Evolutionary conservation across 2,113 vertebrate genomes (phyloP).

Genomic region (Leuciscus idus): DNA sequence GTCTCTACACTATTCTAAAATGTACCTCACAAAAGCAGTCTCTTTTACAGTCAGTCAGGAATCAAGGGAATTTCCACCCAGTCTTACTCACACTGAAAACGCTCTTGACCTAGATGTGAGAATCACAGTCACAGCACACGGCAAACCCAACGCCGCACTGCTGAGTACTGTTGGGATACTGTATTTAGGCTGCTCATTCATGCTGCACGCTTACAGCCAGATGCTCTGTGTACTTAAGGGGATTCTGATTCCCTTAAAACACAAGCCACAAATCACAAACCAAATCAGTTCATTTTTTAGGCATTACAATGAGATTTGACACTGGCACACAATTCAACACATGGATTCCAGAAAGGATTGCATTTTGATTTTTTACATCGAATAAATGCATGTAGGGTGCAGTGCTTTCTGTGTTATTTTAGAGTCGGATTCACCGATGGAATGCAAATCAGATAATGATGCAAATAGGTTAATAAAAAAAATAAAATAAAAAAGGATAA

Average conservation of each 20-base stretch:
- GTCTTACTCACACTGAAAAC: conserved; percentile 67
- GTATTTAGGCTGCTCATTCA: conserved; percentile 33
- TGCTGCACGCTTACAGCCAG: conserved; percentile 23
- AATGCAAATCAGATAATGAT: too few species aligned
- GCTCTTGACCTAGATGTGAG: conserved; percentile 69
- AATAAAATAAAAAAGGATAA: too few species aligned
- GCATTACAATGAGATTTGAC: background rate
- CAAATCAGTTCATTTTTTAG: background rate
- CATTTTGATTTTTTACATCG: background rate
- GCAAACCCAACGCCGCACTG: conserved; percentile 13
- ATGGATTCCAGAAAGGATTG: background rate
- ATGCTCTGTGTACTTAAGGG: conserved; percentile 16
- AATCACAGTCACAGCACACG: conserved; percentile 50
- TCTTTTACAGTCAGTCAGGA: conserved; percentile 51
- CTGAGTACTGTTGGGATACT: conserved; percentile 13
- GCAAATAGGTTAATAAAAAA: too few species aligned
- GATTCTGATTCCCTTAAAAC: conserved; percentile 18
- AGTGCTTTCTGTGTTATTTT: background rate
- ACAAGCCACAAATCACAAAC: conserved; percentile 19
- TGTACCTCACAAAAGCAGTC: conserved; percentile 36
- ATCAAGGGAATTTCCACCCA: conserved; percentile 62
- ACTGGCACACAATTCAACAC: background rate
- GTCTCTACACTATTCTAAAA: background rate
- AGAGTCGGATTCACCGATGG: background rate
- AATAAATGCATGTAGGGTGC: background rate